These are phyloP conservation scores for Pipistrellus pygmaeus DNA, from an alignment of 2,797 vertebrate genomes.

Conservation along the genomic window DNA sequence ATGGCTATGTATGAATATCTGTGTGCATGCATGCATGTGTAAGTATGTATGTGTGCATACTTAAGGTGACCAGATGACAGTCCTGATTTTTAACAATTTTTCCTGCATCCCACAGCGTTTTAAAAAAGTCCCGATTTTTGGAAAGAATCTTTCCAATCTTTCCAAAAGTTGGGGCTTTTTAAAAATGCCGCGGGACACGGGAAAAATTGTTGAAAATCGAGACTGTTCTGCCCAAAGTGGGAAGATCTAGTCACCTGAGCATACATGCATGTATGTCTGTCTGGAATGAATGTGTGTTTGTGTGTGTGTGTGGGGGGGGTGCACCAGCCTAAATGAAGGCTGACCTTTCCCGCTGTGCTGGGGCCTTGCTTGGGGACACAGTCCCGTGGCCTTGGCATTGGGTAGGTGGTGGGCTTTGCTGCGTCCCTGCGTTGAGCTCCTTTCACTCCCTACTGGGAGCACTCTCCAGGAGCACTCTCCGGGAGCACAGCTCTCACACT, in stretches of 20 bases:
- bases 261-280: neutral
- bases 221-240: too few relatives aligned
- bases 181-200: too few relatives aligned
- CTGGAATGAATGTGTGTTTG: neutral
- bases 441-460: neutral
- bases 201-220: too few relatives aligned
- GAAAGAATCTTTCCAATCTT: too few relatives aligned
- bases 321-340: neutral
- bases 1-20: too few relatives aligned
- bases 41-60: neutral
- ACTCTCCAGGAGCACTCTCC: neutral
- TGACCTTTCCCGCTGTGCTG: neutral
- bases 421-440: neutral
- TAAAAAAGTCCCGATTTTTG: too few relatives aligned
- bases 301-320: neutral
- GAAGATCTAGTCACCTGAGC: too few relatives aligned
- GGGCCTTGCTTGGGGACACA: neutral
- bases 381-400: neutral
- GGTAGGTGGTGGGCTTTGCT: neutral
- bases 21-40: too few relatives aligned
- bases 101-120: too few relatives aligned
- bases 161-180: too few relatives aligned
- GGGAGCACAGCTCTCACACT: constrained; percentile 5
- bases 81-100: too few relatives aligned
- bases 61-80: too few relatives aligned